A percentile compares a stretch with the other conserved stretches of the same genome.
These are phyloP conservation scores for Sinocyclocheilus rhinocerous DNA, from an alignment of 2,113 vertebrate genomes.

Conservation along the genomic window DNA sequence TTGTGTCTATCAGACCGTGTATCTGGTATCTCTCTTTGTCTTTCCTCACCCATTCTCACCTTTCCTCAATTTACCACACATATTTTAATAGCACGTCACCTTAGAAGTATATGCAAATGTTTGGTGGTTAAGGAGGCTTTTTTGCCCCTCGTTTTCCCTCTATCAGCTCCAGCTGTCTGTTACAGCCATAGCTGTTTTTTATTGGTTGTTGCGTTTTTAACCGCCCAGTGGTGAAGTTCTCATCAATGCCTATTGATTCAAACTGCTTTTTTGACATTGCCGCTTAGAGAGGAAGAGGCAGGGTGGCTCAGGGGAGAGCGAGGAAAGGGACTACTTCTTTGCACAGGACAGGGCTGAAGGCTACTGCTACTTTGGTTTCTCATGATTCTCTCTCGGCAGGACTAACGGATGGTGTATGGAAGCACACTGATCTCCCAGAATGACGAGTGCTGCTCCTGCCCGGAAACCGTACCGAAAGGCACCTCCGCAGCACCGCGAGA, in stretches of 20 bases:
- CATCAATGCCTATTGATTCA: constrained; percentile 61
- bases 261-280: constrained; percentile 51
- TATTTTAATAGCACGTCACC: constrained; percentile 20
- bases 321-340: constrained; percentile 25
- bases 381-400: constrained; percentile 57
- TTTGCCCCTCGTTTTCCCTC: not conserved
- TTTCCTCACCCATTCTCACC: not conserved
- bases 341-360: constrained; percentile 42
- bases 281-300: constrained; percentile 33
- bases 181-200: constrained; percentile 37
- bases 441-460: constrained; percentile 82
- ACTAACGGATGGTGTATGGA: constrained; percentile 50
- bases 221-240: constrained; percentile 48
- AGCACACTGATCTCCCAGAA: constrained; percentile 67
- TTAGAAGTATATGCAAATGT: constrained; percentile 4
- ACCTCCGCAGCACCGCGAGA: constrained; percentile 92
- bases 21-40: not conserved
- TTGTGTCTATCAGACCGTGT: not conserved
- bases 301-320: constrained; percentile 17
- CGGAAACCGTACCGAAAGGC: constrained; percentile 98
- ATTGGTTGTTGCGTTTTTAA: constrained; percentile 29
- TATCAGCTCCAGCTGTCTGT: constrained; percentile 13
- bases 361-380: constrained; percentile 30
- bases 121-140: not conserved
- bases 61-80: not conserved